Base-by-base conservation (phyloP, 1,140 invertebrate species). In the Solen grandis region DNA sequence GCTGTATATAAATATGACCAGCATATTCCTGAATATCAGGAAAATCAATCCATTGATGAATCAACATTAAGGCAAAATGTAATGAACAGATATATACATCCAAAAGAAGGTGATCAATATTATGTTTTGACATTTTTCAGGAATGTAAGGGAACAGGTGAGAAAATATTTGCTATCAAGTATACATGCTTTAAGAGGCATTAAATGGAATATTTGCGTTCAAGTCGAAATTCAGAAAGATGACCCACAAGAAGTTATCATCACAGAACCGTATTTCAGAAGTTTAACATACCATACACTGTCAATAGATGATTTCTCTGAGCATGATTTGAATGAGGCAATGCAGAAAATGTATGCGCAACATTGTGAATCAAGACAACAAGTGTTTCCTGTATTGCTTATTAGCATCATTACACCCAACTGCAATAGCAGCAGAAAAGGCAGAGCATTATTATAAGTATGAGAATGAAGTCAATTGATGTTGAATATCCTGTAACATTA, bases 261-360 rank as follows among this genome's bases (percentile, higher is more conserved):
- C 4, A 33, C 68, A 33, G 35, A 25, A 5, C 68, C 68, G 27
- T 55, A n/a, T 70, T 70, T 54, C 35, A 54, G 68, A 70, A 70
- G 68, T 55, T 29, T 29, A 2, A 70, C 46, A 16, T 69, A 52
- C 33, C 25, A n/a, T 13, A 70, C 52, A 55, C n/a, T 70, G 27
- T 55, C 68, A 10, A 33, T 36, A 22, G 68, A 70, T 54, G 50
- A 55, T 54, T 8, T 52, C 8, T 36, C 16, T 25, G 68, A 70
- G 22, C 50, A 70, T 29, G 22, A 54, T 70, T 55, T 70, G 35
- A 70, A 70, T 55, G 68, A 70, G 50, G 62, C 68, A 3, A 66
- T n/a, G n/a, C n/a, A n/a, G n/a, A n/a, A n/a, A n/a, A n/a, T n/a
- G n/a, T n/a, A n/a, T n/a, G n/a, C n/a, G n/a, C n/a, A 66, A 66